Evolutionary conservation across 2,797 vertebrate species (phyloP).

Genomic region (Otolemur crassicaudatus): DNA sequence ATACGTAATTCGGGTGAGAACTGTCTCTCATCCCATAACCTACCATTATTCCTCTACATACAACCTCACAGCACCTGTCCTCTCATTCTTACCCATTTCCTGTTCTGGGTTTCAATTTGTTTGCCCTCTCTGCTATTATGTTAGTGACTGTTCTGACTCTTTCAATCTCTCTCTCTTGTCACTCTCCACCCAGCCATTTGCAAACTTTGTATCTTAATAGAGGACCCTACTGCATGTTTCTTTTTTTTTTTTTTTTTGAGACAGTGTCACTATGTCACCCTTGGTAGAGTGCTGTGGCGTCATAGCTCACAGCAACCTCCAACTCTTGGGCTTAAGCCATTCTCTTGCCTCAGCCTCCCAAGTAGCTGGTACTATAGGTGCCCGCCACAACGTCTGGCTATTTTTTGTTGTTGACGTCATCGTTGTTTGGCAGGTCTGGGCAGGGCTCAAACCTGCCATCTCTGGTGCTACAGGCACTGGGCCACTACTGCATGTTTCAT

Average conservation of each 20-base stretch:
- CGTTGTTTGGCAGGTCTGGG: too few relatives aligned
- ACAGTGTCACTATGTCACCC: too few relatives aligned
- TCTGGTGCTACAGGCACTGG: too few relatives aligned
- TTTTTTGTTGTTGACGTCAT: too few relatives aligned
- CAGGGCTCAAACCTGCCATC: too few relatives aligned
- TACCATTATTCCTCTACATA: neutral
- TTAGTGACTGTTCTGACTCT: conserved; percentile 19
- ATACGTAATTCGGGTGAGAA: neutral
- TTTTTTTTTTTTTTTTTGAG: too few relatives aligned
- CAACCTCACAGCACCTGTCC: neutral
- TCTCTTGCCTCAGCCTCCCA: too few relatives aligned
- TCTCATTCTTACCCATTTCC: neutral
- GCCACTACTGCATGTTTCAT: neutral
- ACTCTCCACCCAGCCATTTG: neutral
- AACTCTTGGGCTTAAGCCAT: too few relatives aligned
- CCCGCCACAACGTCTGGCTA: too few relatives aligned
- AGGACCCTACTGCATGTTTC: neutral
- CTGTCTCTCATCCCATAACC: neutral
- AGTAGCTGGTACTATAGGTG: too few relatives aligned
- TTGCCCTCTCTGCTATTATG: neutral
- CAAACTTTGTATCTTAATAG: neutral
- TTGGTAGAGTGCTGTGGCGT: too few relatives aligned
- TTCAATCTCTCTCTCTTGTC: neutral
- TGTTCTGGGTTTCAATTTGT: neutral
- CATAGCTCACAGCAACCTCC: too few relatives aligned